These are phyloP conservation scores for Pantherophis vulpinus DNA, from an alignment of 2,797 vertebrate species.

Conservation along the genomic window DNA sequence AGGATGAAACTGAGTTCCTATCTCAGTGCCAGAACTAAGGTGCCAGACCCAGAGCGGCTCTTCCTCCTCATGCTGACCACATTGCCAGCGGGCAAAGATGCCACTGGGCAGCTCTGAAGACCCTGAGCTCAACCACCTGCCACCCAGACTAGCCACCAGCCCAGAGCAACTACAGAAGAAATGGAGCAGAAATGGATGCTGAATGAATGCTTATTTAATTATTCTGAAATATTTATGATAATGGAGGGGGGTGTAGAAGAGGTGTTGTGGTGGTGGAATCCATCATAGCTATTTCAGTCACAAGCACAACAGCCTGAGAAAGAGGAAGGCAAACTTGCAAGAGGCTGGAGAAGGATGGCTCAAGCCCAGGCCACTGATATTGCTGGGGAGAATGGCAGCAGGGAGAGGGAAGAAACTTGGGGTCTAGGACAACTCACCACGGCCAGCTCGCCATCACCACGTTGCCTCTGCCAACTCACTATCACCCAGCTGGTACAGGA, in stretches of 20 bases:
- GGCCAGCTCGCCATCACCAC: not conserved
- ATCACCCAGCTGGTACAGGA: not conserved
- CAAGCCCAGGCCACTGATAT: conserved; percentile 48
- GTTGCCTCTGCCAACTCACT: not conserved
- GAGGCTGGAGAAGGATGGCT: conserved; percentile 57
- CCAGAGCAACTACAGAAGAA: not conserved
- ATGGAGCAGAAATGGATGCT: conserved; percentile 37
- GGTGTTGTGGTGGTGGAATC: conserved; percentile 39
- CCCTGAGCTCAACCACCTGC: conserved; percentile 58
- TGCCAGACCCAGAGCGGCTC: not conserved
- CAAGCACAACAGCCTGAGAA: conserved; percentile 35
- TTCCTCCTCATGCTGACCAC: not conserved
- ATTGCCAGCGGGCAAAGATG: conserved; percentile 1
- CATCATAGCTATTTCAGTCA: conserved; percentile 37
- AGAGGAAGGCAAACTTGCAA: conserved; percentile 50
- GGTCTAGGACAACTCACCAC: not conserved
- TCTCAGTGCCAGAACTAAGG: not conserved
- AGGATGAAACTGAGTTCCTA: not conserved
- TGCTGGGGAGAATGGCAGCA: conserved; percentile 54
- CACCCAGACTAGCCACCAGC: conserved; percentile 62
- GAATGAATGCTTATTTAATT: conserved; percentile 63
- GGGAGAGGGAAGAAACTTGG: conserved; percentile 40
- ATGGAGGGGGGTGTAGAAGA: conserved; percentile 35
- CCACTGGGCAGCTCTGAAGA: conserved; percentile 12
- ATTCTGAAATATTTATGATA: conserved; percentile 63